Conservation (phyloP, 2,113 vertebrate genomes). For the Dermatemys mawii region DNA sequence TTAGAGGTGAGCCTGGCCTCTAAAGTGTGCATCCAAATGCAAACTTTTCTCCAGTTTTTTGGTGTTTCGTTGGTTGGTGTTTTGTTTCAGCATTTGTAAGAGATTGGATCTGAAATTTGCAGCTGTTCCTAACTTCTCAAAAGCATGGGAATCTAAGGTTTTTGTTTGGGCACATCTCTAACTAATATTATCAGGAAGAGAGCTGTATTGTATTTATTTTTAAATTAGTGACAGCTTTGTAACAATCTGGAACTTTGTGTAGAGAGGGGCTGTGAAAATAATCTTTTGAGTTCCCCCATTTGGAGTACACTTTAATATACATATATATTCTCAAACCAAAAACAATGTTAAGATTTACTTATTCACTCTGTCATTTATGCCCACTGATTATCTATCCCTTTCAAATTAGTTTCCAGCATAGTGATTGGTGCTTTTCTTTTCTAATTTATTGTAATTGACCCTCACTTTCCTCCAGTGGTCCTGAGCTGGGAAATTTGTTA, state of each 20-base stretch:
- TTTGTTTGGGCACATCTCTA: not conserved
- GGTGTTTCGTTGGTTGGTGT: not conserved
- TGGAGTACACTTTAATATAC: not conserved
- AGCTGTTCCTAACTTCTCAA: not conserved
- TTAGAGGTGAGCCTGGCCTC: not conserved
- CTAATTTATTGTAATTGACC: not conserved
- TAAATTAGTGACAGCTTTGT: not conserved
- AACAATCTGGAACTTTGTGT: not conserved
- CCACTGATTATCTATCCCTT: not conserved
- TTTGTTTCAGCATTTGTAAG: not conserved
- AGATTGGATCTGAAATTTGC: not conserved
- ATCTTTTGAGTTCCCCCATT: not conserved
- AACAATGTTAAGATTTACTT: not conserved
- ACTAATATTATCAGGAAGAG: not conserved
- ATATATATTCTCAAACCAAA: not conserved
- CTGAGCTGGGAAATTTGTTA: not conserved
- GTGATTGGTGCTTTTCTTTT: not conserved
- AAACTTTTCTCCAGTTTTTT: not conserved
- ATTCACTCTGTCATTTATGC: not conserved
- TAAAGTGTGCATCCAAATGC: not conserved
- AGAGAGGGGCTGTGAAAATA: not conserved
- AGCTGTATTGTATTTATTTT: not conserved
- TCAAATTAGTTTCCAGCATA: not conserved
- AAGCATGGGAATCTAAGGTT: not conserved
- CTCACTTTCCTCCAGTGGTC: not conserved